Conservation (phyloP, 2,113 vertebrate species). For the Glaucidium brasilianum region DNA sequence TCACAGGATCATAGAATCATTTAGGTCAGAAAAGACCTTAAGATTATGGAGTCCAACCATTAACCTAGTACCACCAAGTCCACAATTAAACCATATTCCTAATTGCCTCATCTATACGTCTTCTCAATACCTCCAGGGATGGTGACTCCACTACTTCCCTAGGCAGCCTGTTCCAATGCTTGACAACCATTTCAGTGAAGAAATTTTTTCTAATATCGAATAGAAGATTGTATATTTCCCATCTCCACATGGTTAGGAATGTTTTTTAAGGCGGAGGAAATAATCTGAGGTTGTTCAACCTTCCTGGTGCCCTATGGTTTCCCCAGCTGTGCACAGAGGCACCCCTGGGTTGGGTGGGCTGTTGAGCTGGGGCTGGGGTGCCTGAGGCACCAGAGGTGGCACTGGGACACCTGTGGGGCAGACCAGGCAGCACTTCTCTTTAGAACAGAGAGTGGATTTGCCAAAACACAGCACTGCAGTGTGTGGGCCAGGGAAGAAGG, state of each 20-base stretch:
- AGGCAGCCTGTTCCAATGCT: too few relatives aligned
- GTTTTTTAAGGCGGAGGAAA: neutral
- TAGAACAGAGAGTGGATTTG: neutral
- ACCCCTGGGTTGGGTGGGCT: neutral
- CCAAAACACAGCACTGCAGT: neutral
- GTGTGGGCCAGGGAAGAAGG: neutral
- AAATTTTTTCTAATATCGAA: too few relatives aligned
- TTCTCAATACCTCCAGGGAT: too few relatives aligned
- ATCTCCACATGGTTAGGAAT: neutral
- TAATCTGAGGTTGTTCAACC: neutral
- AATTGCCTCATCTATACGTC: too few relatives aligned
- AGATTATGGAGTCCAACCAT: too few relatives aligned
- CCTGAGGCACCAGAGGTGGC: neutral
- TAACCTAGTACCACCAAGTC: too few relatives aligned
- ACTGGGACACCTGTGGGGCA: neutral
- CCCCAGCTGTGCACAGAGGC: neutral
- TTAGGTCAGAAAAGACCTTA: too few relatives aligned
- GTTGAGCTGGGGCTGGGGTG: neutral
- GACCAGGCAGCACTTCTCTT: neutral
- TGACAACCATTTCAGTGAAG: too few relatives aligned
- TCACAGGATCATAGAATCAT: too few relatives aligned
- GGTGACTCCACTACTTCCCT: too few relatives aligned
- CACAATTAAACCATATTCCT: too few relatives aligned
- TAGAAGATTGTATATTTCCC: neutral
- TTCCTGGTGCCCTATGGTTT: neutral